phyloP scores from a whole-genome alignment of 2,888 invertebrate species.

The Andricus quercusramuli region DNA sequence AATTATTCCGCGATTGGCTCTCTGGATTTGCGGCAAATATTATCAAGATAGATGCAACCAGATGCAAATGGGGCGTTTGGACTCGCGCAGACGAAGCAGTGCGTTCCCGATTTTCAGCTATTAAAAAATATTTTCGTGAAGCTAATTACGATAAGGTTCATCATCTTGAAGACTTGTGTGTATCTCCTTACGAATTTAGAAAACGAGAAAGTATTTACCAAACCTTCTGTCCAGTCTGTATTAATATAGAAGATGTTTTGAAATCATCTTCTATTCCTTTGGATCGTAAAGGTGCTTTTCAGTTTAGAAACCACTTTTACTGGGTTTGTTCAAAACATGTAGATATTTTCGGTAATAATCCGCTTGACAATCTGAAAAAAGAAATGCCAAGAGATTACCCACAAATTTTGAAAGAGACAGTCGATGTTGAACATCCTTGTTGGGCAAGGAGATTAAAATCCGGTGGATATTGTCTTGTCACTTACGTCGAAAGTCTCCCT shows the following conservation, averaged over 20 bases:
- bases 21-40: constrained; percentile 81
- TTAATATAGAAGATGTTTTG: constrained; percentile 73
- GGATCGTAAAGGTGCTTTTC: constrained; percentile 81
- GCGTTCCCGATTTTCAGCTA: constrained; percentile 76
- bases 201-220: constrained; percentile 80
- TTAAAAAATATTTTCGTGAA: constrained; percentile 80
- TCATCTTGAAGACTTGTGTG: constrained; percentile 80
- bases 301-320: constrained; percentile 81
- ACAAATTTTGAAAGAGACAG: constrained; percentile 61
- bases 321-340: constrained; percentile 83
- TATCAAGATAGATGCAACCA: constrained; percentile 78
- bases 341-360: constrained; percentile 78
- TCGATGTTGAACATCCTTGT: constrained; percentile 76
- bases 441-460: constrained; percentile 78
- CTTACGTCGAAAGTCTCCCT: constrained; percentile 81
- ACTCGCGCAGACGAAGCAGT: constrained; percentile 77
- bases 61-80: constrained; percentile 82
- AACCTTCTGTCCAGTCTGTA: constrained; percentile 83
- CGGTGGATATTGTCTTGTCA: constrained; percentile 83
- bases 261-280: constrained; percentile 78
- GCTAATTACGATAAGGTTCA: constrained; percentile 79
- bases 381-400: constrained; percentile 80
- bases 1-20: constrained; percentile 80
- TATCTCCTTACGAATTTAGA: constrained; percentile 81
- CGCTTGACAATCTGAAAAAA: constrained; percentile 76